These are phyloP conservation scores for Alauda arvensis DNA, from an alignment of 2,797 vertebrate species.

Conservation along the genomic window DNA sequence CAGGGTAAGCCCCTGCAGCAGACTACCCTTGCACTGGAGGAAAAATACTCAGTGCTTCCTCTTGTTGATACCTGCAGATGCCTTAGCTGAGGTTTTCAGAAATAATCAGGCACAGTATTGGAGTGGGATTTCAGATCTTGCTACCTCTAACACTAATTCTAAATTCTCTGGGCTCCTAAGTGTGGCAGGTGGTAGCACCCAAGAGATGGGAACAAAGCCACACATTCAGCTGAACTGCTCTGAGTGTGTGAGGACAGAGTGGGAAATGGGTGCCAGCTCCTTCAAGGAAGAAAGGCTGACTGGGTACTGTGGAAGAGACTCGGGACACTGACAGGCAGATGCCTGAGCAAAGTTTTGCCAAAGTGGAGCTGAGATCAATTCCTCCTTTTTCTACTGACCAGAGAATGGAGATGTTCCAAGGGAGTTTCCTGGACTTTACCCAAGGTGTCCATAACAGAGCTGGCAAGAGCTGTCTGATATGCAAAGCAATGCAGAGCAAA, in stretches of 20 bases:
- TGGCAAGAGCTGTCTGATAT: neutral
- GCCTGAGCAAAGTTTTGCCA: neutral
- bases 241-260: neutral
- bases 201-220: neutral
- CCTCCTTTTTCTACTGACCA: neutral
- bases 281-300: neutral
- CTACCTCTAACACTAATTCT: neutral
- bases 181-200: neutral
- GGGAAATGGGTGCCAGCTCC: neutral
- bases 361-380: neutral
- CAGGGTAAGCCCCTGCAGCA: constrained; percentile 90
- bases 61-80: neutral
- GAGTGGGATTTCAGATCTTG: neutral
- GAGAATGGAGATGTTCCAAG: neutral
- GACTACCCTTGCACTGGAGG: neutral
- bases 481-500: neutral
- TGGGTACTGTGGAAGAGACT: neutral
- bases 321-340: neutral
- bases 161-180: neutral
- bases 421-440: constrained; percentile 20
- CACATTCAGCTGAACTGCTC: neutral
- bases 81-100: neutral
- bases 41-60: neutral
- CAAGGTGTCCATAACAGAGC: neutral
- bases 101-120: neutral